Base-by-base conservation (phyloP, 1,140 invertebrate genomes). In the Procambarus clarkii region DNA sequence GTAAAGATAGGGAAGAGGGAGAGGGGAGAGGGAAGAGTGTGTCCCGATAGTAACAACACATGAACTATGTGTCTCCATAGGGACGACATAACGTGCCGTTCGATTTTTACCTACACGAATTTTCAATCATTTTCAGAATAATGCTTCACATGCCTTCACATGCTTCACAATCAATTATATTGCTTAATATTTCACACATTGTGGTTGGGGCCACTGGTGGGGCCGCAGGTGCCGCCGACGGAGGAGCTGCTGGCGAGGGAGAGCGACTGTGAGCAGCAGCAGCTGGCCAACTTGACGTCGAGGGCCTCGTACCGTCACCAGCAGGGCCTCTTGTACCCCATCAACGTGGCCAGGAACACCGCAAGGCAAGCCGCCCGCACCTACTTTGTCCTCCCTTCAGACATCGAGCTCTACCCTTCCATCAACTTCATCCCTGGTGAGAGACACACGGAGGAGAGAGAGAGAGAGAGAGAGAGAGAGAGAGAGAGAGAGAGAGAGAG, bases 321-420 rank as follows among this genome's bases (percentile, higher is more conserved):
- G 80, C 97, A 97, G 94, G 97, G 96, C 93, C 95, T 98, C 0
- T 94, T 97, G 1, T 98, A 98, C 94, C 98, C 97, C 0, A 97
- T 98, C 21, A 98, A 98, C 94, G 97, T 98, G 1, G 97, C 97
- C 0, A 95, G 97, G 18, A 98, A 98, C 94, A 96, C 98, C 21
- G 97, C 97, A 0, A 95, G 97, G 9, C 97, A 98, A 93, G 95
- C 96, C 9, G 97, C 98, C 8, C 94, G 96, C 45, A 98, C 98
- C 21, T 96, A 98, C 94, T 98, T 97, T 94, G 96, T 99, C 71
- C 95, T 98, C 90, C 96, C 97, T 5, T 97, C 97, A 13, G 97
- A 98, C 94, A 97, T 98, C 92, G 97, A 98, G 94, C 95, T 98
- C 64, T 98, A 98, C 94, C 97, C 98, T 2, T 91, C 92, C 76